phyloP scores from a whole-genome alignment of 2,888 invertebrate species.

The Griposia aprilina region DNA sequence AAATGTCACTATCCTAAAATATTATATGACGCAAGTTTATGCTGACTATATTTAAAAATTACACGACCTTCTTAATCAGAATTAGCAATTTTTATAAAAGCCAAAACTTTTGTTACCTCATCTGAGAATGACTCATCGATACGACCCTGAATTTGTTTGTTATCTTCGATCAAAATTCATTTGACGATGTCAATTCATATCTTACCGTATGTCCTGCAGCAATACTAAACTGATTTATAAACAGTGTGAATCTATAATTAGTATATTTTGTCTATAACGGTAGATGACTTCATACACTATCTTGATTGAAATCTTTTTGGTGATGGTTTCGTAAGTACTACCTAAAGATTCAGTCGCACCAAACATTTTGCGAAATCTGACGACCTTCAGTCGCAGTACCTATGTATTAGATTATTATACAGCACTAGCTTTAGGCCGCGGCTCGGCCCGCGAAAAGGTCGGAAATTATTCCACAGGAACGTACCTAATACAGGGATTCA shows the following conservation, averaged over 20 bases:
- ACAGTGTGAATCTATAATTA: constrained; percentile 14
- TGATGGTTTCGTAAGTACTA: neutral
- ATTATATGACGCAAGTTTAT: neutral
- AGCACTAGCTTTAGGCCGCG: too few relatives aligned
- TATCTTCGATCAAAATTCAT: constrained; percentile 21
- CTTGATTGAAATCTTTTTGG: neutral
- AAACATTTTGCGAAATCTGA: neutral
- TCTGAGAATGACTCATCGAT: constrained; percentile 16
- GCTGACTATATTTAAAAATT: neutral
- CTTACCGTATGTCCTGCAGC: neutral
- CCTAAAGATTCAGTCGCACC: neutral
- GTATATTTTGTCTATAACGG: neutral
- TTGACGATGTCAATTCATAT: constrained; percentile 1
- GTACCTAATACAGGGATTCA: too few relatives aligned
- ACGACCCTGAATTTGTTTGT: constrained; percentile 33
- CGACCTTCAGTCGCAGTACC: too few relatives aligned
- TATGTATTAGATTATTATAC: too few relatives aligned
- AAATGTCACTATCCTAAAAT: neutral
- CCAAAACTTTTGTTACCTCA: neutral
- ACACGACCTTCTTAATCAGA: neutral
- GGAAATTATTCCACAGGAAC: too few relatives aligned
- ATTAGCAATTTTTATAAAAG: constrained; percentile 7
- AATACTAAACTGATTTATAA: constrained; percentile 21
- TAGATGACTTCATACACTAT: constrained; percentile 15
- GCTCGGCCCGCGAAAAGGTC: too few relatives aligned